Percentiles rank a stretch among this genome's conserved stretches.
Evolutionary conservation across 2,797 vertebrate genomes (phyloP).

Genomic region (Fratercula arctica): DNA sequence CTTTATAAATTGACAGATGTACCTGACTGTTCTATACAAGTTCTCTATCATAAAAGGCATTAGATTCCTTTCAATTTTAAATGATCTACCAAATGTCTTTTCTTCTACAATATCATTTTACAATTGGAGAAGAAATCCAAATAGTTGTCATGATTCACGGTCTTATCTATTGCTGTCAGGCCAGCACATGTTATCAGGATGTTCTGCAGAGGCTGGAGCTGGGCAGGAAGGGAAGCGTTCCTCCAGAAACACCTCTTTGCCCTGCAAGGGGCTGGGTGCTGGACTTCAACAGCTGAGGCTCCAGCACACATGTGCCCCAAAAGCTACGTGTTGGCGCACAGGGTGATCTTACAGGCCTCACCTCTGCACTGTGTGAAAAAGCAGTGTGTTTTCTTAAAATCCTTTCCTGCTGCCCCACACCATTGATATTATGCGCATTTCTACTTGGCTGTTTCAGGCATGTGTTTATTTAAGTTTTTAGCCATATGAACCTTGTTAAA

Average conservation of each 20-base stretch:
- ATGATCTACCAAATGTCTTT: background rate
- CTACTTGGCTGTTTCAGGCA: background rate
- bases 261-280: background rate
- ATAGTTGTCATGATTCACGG: background rate
- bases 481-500: background rate
- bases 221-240: background rate
- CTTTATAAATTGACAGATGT: conserved; percentile 1
- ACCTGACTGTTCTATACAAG: background rate
- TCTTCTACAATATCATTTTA: background rate
- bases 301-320: background rate
- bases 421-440: background rate
- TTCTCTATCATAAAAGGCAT: background rate
- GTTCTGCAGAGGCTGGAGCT: background rate
- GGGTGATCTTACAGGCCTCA: background rate
- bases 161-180: background rate
- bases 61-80: background rate
- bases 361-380: background rate
- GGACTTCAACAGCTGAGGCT: background rate
- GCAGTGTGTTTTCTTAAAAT: background rate
- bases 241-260: background rate
- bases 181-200: background rate
- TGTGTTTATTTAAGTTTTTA: background rate
- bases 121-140: background rate
- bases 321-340: background rate
- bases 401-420: background rate